Evolutionary conservation across 2,797 vertebrate species (phyloP), one percentile per base, ranked within the genome.

Genomic region (Siniperca scherzeri): DNA sequence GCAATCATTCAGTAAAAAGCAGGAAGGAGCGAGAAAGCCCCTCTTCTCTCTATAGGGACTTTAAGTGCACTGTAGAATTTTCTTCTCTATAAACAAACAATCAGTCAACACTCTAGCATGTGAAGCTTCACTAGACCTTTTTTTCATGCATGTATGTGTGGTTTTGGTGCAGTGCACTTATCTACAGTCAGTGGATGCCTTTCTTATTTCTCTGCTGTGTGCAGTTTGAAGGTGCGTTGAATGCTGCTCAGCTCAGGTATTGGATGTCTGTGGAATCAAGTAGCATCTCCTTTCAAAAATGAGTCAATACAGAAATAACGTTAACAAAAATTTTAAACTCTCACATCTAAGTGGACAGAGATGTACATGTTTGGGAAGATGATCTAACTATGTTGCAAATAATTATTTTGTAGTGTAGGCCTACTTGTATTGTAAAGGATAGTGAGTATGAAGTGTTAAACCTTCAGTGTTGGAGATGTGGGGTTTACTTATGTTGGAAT

Each of bases 1-100:
- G 72, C 57, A 79, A 48, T 86, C 50, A 74, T 64, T 87, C 78
- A 85, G 57, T 19, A 48, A 46, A 42, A 72, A 70, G 75, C 67
- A 38, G 70, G 14, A 64, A 66, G 60, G 38, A 77, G 48, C 1
- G 16, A 62, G 53, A 82, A 30, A 50, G 13, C 36, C 9, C 38
- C 70, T 36, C 40, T 60, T 22, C 50, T 21, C 10, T 66, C 48
- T 46, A 5, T 6, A 33, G 62, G 22, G 38, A 21, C 56, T 77
- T 42, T 66, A 22, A 68, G 50, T 65, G 52, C 66, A 48, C 71
- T 67, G 44, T 38, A 25, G 25, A 56, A 25, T 67, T 77, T 68
- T 56, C 33, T n/a, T 40, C 25, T 44, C 13, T 33, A 19, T 33
- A 70, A 42, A 85, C 57, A 64, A 68, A 55, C 27, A 50, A 60